Conservation (phyloP, 2,888 invertebrate species). For the Monoplex corrugatus region DNA sequence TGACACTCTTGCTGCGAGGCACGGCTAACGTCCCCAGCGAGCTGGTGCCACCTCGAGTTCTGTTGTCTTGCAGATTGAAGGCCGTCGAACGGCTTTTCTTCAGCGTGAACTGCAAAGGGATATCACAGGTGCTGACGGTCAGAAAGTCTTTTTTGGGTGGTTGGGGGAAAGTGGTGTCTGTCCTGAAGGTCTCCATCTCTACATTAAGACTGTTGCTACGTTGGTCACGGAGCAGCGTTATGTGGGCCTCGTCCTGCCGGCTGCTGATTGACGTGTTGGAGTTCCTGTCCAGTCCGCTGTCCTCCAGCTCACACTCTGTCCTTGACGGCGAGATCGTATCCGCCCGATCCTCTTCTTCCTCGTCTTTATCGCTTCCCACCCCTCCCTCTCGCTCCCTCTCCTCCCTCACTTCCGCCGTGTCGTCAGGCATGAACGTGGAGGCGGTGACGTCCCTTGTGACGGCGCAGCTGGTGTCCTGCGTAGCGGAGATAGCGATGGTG, state of each 20-base stretch:
- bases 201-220: constrained; percentile 50
- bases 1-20: constrained; percentile 59
- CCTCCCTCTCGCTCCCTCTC: constrained; percentile 30
- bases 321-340: not conserved
- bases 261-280: constrained; percentile 11
- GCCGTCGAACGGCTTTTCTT: constrained; percentile 46
- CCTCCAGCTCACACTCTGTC: constrained; percentile 5
- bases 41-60: not conserved
- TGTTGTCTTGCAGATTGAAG: constrained; percentile 31
- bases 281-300: constrained; percentile 32
- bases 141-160: constrained; percentile 10
- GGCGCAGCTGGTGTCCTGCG: constrained; percentile 39
- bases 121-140: constrained; percentile 45
- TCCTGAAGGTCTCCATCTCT: constrained; percentile 39
- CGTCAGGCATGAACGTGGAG: constrained; percentile 47
- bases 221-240: constrained; percentile 31
- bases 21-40: not conserved
- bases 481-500: constrained; percentile 42
- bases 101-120: constrained; percentile 35
- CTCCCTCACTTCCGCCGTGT: constrained; percentile 31
- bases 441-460: constrained; percentile 42
- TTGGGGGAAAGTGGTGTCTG: not conserved
- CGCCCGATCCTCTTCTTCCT: constrained; percentile 33
- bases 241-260: not conserved
- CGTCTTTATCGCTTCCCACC: constrained; percentile 12